These are phyloP conservation scores for Oceanodroma leucorhoa DNA, from an alignment of 2,797 vertebrate species.

Conservation along the genomic window DNA sequence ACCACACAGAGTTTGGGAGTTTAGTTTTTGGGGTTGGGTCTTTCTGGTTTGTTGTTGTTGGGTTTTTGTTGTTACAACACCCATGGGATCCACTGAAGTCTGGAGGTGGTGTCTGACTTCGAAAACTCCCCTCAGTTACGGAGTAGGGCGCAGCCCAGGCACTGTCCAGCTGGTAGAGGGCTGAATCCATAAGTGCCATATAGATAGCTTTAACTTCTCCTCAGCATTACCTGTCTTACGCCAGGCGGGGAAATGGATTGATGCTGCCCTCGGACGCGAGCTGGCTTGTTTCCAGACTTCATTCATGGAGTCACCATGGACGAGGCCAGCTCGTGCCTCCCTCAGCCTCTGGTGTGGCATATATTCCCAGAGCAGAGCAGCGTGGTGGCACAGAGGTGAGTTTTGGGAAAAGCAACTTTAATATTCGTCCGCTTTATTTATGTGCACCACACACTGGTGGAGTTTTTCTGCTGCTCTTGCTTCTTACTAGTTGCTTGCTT, in stretches of 20 bases:
- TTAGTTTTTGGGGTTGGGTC: neutral
- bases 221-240: neutral
- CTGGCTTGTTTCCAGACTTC: neutral
- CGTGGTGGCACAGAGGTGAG: neutral
- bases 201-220: neutral
- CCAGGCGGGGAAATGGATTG: neutral
- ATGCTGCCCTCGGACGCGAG: fast-evolving
- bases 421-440: fast-evolving
- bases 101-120: neutral
- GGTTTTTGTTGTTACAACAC: neutral
- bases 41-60: neutral
- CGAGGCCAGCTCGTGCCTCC: neutral
- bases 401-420: neutral
- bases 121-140: neutral
- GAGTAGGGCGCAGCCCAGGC: neutral
- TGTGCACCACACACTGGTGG: fast-evolving
- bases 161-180: neutral
- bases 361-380: neutral
- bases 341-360: neutral
- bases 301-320: neutral
- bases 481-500: neutral
- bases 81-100: neutral
- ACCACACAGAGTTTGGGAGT: neutral
- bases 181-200: neutral
- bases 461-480: neutral